A percentile compares a stretch with the other conserved stretches of the same genome.
Conservation (phyloP, 2,113 vertebrate genomes). For the Engystomops pustulosus region DNA sequence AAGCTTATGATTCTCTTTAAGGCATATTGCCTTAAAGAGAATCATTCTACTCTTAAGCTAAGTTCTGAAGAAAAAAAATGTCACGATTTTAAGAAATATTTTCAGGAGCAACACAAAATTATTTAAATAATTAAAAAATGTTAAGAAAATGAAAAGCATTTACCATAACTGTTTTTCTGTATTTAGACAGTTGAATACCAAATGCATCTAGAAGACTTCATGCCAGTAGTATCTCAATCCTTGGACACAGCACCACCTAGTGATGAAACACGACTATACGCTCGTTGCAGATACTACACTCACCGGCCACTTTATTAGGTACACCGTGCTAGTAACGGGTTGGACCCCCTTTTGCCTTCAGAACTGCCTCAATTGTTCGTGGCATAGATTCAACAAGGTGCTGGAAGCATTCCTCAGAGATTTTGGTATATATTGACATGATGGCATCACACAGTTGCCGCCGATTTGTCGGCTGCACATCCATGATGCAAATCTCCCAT, state of each 20-base stretch:
- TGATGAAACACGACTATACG: background rate
- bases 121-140: background rate
- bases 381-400: no score
- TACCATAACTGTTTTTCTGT: background rate
- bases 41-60: no score
- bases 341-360: no score
- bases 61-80: no score
- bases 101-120: background rate
- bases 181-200: background rate
- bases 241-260: constrained; percentile 35
- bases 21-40: background rate
- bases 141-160: background rate
- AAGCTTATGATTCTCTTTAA: constrained; percentile 24
- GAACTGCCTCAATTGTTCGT: no score
- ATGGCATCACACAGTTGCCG: no score
- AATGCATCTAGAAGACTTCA: background rate
- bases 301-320: no score
- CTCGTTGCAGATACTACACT: background rate
- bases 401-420: no score
- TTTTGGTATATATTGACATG: no score
- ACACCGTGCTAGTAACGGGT: no score
- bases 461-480: no score
- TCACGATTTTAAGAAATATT: background rate
- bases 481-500: no score
- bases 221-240: background rate